Evolutionary conservation across 2,888 invertebrate genomes (phyloP).

Genomic region (Lagria hirta): DNA sequence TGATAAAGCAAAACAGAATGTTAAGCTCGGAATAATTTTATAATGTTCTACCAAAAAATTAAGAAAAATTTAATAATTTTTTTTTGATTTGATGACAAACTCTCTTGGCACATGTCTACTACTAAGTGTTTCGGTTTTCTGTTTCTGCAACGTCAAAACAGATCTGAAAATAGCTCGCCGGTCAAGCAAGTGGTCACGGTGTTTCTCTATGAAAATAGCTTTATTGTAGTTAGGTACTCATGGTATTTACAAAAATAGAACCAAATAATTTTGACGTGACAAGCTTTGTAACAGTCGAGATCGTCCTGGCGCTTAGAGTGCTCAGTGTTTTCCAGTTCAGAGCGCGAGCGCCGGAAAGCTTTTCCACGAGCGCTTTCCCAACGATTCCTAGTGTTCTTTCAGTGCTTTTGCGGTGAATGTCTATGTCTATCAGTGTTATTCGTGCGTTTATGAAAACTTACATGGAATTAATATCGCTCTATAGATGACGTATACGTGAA

Average conservation of each 20-base stretch:
- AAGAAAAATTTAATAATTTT: too few species aligned
- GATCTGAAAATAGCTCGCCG: conserved; percentile 16
- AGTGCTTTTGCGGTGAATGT: conserved; percentile 33
- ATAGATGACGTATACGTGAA: conserved; percentile 39
- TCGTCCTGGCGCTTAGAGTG: conserved; percentile 22
- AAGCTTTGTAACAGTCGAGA: conserved; percentile 32
- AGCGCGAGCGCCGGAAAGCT: conserved; percentile 31
- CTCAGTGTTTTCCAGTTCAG: conserved; percentile 13
- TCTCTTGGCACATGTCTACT: too few species aligned
- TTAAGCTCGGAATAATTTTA: too few species aligned
- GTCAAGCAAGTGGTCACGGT: conserved; percentile 11
- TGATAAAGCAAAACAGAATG: too few species aligned
- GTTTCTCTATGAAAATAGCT: conserved; percentile 19
- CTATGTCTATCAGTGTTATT: conserved; percentile 37
- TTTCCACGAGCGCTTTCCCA: conserved; percentile 29
- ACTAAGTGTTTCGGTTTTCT: too few species aligned
- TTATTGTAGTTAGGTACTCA: conserved; percentile 24
- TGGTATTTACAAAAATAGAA: conserved; percentile 23
- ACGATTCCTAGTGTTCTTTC: conserved; percentile 38
- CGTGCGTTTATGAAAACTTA: conserved; percentile 29
- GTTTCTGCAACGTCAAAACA: neutral
- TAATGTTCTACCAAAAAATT: too few species aligned
- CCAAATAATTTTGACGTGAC: conserved; percentile 28
- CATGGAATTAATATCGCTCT: conserved; percentile 39
- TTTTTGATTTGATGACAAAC: neutral